Evolutionary conservation across 2,888 invertebrate genomes (phyloP), one percentile per base, ranked within the genome.

Genomic region (Empis stercorea): DNA sequence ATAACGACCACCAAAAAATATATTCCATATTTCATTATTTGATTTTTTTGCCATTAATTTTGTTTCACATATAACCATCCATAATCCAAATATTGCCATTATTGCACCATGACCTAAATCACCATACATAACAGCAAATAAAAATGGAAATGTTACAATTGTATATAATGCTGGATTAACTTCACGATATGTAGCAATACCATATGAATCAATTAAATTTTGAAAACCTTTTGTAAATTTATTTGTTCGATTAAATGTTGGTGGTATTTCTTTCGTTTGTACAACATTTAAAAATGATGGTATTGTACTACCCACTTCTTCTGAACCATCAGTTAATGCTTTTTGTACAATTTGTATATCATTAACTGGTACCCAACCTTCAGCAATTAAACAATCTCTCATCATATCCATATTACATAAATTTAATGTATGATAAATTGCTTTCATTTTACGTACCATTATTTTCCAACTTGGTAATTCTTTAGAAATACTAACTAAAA

Each of bases 1-100:
- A 73, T 99, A 99, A 46, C 99, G 87, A 11, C 97, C 97, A 53
- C 89, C 89, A 68, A 96, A 96, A 76, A 97, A 95, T 56, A 94
- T 97, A 65, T 84, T 89, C 88, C 93, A 95, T 56, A 97, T 96
- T 84, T 93, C 88, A 63, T 79, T 84, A 61, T 70, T 77, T 30
- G 79, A 75, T 56, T 84, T 85, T 61, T 80, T 77, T 6, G 76
- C 74, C 20, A 71, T 63, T 46, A 94, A 73, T 47, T 79, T 78
- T 54, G 82, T 84, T 67, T 96, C 95, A 52, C 76, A 78, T 43
- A 82, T 54, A 39, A 91, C 82, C 85, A 96, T 84, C 80, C 82
- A 92, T 0, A 74, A 72, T 2, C 83, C 93, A 64, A 92, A 91
- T 15, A 84, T 54, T 10, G 83, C 73, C 81, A 96, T 80, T 57